Evolutionary conservation across 2,113 vertebrate species (phyloP).

Genomic region (Campylomormyrus tamandua): DNA sequence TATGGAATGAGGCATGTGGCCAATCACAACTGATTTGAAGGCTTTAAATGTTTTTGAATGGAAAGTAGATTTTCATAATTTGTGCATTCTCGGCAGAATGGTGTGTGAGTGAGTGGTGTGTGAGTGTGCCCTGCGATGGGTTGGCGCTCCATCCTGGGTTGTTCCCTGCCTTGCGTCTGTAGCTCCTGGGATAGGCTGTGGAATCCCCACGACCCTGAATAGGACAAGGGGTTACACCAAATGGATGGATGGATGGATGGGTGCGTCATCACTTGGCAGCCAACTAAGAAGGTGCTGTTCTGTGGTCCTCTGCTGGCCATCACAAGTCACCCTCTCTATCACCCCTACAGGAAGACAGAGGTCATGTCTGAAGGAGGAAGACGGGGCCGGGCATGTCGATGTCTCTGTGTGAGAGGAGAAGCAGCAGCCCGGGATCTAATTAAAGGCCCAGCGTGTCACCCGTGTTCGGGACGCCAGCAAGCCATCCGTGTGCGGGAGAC

Average conservation of each 20-base stretch:
- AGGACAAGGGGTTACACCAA: background rate
- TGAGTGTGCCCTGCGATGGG: background rate
- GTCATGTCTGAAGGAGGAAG: background rate
- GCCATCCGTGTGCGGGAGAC: background rate
- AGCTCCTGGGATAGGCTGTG: background rate
- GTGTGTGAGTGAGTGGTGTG: too few species aligned
- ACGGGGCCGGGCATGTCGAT: background rate
- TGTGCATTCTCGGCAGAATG: background rate
- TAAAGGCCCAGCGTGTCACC: conserved; percentile 47
- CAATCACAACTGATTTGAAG: background rate
- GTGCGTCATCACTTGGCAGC: background rate
- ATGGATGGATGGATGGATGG: background rate
- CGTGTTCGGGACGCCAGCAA: conserved; percentile 27
- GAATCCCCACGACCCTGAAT: background rate
- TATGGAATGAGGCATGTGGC: background rate
- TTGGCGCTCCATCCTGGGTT: background rate
- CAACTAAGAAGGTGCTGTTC: background rate
- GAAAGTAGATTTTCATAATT: background rate
- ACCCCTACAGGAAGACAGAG: background rate
- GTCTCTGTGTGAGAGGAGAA: background rate
- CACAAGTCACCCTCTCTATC: background rate
- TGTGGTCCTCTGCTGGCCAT: background rate
- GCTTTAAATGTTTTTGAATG: background rate
- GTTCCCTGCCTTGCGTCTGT: background rate
- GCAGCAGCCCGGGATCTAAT: conserved; percentile 37